These are phyloP conservation scores for Falco punctatus DNA, from an alignment of 2,113 vertebrate genomes.

Conservation along the genomic window DNA sequence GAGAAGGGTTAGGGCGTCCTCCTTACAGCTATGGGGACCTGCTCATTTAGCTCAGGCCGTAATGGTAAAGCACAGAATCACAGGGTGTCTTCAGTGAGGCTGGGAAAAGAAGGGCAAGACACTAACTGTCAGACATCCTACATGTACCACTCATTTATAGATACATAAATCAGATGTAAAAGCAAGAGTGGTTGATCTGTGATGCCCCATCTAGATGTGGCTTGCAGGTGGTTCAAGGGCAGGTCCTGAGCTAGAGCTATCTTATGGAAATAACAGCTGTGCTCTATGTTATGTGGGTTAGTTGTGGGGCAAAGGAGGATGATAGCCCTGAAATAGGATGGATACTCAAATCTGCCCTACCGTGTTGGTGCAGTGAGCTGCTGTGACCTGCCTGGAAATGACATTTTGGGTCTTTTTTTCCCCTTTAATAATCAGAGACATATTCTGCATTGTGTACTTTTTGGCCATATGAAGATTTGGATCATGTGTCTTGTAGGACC, in stretches of 20 bases:
- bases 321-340: background rate
- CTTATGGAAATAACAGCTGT: background rate
- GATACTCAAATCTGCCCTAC: background rate
- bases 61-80: background rate
- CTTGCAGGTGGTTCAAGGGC: background rate
- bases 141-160: background rate
- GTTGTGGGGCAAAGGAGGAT: fast-evolving
- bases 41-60: background rate
- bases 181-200: background rate
- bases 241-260: background rate
- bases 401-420: background rate
- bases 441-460: background rate
- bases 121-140: background rate
- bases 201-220: background rate
- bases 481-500: background rate
- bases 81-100: background rate
- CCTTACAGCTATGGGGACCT: background rate
- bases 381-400: background rate
- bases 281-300: background rate
- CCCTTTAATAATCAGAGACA: background rate
- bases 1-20: background rate
- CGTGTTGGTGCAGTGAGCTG: background rate
- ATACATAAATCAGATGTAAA: background rate
- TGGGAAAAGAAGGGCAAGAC: background rate
- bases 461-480: background rate